These are phyloP conservation scores for Temnothorax longispinosus DNA, from an alignment of 1,140 invertebrate genomes.

Conservation along the genomic window DNA sequence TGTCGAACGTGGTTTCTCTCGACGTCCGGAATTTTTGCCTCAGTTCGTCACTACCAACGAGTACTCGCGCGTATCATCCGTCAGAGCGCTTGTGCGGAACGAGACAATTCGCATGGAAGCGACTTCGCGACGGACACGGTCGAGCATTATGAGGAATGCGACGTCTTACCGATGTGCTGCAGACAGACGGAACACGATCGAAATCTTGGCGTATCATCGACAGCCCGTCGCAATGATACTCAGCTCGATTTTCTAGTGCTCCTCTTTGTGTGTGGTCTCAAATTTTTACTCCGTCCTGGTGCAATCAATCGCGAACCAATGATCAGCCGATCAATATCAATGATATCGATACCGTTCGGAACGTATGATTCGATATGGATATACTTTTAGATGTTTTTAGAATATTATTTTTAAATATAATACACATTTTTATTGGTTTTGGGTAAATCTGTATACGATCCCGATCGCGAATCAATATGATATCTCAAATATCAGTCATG, in stretches of 20 bases:
- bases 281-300: neutral
- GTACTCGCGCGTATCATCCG: constrained; percentile 4
- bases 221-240: constrained; percentile 23
- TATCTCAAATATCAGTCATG: neutral
- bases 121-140: constrained; percentile 32
- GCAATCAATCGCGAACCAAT: neutral
- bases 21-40: neutral
- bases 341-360: neutral
- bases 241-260: neutral
- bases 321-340: neutral
- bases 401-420: neutral
- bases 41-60: neutral
- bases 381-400: neutral
- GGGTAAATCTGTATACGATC: neutral
- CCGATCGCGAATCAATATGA: neutral
- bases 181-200: constrained; percentile 15
- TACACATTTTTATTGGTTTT: neutral
- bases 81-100: constrained; percentile 38
- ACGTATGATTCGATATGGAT: neutral
- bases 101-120: constrained; percentile 39
- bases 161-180: constrained; percentile 18
- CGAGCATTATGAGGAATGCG: constrained; percentile 30
- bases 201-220: constrained; percentile 47
- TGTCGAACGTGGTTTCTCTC: neutral
- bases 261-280: constrained; percentile 7